Evolutionary conservation across 2,888 invertebrate species (phyloP), one percentile per base, ranked within the genome.

Genomic region (Phorcus lineatus): DNA sequence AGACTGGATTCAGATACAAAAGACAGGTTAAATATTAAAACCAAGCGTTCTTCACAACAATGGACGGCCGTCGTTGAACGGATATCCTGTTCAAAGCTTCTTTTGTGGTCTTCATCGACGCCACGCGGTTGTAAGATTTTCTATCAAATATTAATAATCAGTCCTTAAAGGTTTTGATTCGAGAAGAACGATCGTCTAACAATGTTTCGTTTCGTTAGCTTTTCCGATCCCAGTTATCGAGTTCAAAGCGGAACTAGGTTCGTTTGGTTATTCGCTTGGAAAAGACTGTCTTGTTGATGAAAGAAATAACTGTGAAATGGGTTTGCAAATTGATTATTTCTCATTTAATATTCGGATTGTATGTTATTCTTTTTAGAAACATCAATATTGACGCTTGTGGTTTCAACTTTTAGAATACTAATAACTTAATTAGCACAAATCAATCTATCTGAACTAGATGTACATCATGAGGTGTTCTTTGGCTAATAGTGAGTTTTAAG

Each of bases 111-210:
- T 17, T 3, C 7, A 70, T n/a, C 36, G 70, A 70, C 70, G 70
- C 70, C 70, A 70, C 70, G 70, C 70, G 70, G 36, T 62, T 28
- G 70, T 40, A 36, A 36, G 70, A 36, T 19, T 24, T n/a, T 11
- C 17, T n/a, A 70, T 70, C 40, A 70, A 70, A 70, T 70, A 70
- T 70, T 70, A 70, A 70, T 70, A 70, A 36, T 31, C 70, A 31
- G n/a, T 36, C 13, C 19, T 70, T 70, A 24, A 62, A 47, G 28
- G 62, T 62, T 62, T 70, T 70, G 70, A 70, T 31, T 70, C 36
- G 36, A n/a, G 36, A 70, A 36, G 36, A 70, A 16, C 36, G 70
- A 70, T 70, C 70, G 36, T 31, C 70, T 19, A 11, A 36, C 22
- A 19, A 36, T 70, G 70, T 40, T 70, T 31, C 70, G 31, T 70